Base-by-base conservation (phyloP, 2,888 invertebrate genomes). In the Baronia brevicornis region DNA sequence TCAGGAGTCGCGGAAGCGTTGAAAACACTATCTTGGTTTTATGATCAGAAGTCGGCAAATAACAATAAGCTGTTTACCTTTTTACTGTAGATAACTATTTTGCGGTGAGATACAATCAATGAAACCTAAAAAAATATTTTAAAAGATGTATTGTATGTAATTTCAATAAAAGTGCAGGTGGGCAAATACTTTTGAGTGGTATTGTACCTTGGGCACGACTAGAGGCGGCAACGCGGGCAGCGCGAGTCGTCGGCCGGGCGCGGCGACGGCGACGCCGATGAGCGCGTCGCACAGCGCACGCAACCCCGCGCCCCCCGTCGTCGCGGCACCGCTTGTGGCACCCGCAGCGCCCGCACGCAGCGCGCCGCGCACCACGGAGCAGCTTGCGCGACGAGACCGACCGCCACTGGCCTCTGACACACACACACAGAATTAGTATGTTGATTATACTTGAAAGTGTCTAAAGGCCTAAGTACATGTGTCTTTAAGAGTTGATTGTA, bases 201-300 rank as follows among this genome's bases (percentile, higher is more conserved):
- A n/a, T 12, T 54, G 43, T 45, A 88, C 88, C 75, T 87, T 86
- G 4, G 84, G n/a, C n/a, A n/a, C n/a, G n/a, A n/a, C n/a, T n/a
- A n/a, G n/a, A 77, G 2, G 56, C 57, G 33, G 82, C 63, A n/a
- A 73, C 69, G 3, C 80, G 66, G 87, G 87, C 74, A 87, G 66
- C 44, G 84, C 75, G 55, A 85, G 86, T 22, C 65, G 64, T n/a
- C 67, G 60, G 48, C 84, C 78, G 22, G 86, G 78, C 43, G 65
- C 70, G n/a, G 85, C 65, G 46, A 79, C 71, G 9, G 87, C 86
- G 8, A 87, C 84, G 20, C 86, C 75, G 8, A 88, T 62, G 15
- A 88, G 71, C 43, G 85, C 84, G 51, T 88, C 88, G 47, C 88
- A 85, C 40, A 88, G 60, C 48, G 77, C 73, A 29, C 75, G 72